A percentile compares a stretch with the other conserved stretches of the same genome.
These are phyloP conservation scores for Carassius gibelio DNA, from an alignment of 2,113 vertebrate genomes.

Conservation along the genomic window DNA sequence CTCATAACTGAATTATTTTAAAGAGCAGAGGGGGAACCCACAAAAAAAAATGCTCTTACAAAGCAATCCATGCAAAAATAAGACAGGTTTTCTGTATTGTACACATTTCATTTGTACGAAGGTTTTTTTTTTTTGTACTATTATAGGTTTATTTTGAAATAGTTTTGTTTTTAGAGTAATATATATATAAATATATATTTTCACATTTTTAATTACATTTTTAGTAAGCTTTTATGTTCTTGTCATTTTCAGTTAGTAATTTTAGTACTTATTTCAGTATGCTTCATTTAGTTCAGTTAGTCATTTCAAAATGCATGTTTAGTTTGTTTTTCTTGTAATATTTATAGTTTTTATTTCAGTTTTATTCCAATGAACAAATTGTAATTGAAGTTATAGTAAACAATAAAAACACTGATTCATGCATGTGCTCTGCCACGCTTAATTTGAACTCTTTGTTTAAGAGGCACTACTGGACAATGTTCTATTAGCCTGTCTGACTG, in stretches of 20 bases:
- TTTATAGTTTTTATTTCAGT: not conserved
- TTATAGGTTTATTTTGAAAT: not conserved
- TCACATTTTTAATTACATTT: not conserved
- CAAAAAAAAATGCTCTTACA: constrained; percentile 10
- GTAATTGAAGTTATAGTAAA: not conserved
- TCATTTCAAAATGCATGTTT: not conserved
- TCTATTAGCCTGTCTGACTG: constrained; percentile 33
- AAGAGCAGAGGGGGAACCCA: constrained; percentile 60
- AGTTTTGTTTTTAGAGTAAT: too few relatives aligned
- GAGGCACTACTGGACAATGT: constrained; percentile 10
- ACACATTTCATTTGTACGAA: not conserved
- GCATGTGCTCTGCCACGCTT: not conserved
- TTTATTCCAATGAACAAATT: not conserved
- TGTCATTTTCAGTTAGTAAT: not conserved
- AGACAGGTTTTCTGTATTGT: constrained; percentile 34
- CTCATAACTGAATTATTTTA: constrained; percentile 64
- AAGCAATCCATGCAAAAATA: constrained; percentile 51
- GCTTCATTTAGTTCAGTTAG: not conserved
- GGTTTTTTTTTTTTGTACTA: not conserved
- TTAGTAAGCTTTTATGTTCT: not conserved
- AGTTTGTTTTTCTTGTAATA: not conserved
- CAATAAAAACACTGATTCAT: not conserved
- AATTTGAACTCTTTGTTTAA: constrained; percentile 37
- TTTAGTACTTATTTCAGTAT: not conserved
- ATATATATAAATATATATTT: too few relatives aligned